Base-by-base conservation (phyloP, 2,113 vertebrate species). In the Phrynosoma platyrhinos region DNA sequence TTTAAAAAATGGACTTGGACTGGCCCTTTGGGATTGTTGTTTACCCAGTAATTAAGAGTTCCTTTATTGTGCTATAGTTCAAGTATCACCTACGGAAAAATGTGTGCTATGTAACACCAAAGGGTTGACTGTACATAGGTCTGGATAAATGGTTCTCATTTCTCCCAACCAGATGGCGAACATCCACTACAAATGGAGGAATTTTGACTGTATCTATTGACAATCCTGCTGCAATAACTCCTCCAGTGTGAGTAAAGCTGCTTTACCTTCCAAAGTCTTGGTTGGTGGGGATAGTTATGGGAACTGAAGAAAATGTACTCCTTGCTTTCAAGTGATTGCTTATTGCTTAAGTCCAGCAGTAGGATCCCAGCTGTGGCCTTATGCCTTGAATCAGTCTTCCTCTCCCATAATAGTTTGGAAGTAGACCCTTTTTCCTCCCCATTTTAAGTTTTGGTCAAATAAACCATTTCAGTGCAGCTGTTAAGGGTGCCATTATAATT, bases 151-250 rank as follows among this genome's bases (percentile, higher is more conserved):
- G 12, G 82, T 86, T 85, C 74, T 47, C 88, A 71, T 94, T 75
- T 90, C 94, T 94, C 79, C 55, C 89, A 94, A 97, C 93, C 94
- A 99, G 98, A 89, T 98, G 98, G 98, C 97, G 98, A 87, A 97
- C 98, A 91, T 97, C 98, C 4, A 96, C 97, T 88, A 97, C 96
- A 32, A 98, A 89, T 93, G 98, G 96, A 92, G 98, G 98, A 23
- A 98, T 98, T 92, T 93, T 99, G 88, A 99, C 98, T 0, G 97
- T 99, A 23, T 99, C 98, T 4, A 99, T 99, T 91, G 98, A 99
- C 95, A 99, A 99, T 92, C 98, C 99, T 74, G 97, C 97, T 94
- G 99, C 98, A 85, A 97, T 97, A 91, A 97, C 97, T 76, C 96
- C 97, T 74, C 98, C 98, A 0, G 94, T 98, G 98, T 99, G 95